phyloP scores from a whole-genome alignment of 2,797 vertebrate species.

The Thunnus albacares region DNA sequence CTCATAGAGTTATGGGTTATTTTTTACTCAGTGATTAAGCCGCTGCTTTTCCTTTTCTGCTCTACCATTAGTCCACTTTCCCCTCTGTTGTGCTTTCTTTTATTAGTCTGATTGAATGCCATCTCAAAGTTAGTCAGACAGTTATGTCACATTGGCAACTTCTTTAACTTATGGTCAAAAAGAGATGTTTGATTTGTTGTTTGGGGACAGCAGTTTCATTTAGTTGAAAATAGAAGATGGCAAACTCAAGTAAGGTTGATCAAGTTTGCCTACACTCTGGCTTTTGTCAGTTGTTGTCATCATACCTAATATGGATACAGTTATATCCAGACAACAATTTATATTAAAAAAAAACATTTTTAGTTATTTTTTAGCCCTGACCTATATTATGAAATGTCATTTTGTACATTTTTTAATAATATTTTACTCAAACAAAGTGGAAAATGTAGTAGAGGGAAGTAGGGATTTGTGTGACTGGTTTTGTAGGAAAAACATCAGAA shows the following conservation, averaged over 20 bases:
- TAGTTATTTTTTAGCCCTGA: background rate
- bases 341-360: background rate
- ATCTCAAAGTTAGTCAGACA: constrained; percentile 17
- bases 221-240: background rate
- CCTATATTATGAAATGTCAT: background rate
- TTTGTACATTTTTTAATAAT: background rate
- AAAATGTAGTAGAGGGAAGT: background rate
- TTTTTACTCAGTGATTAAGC: background rate
- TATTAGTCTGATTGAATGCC: background rate
- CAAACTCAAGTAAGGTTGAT: background rate
- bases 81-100: background rate
- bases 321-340: background rate
- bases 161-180: background rate
- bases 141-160: background rate
- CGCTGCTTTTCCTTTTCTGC: background rate
- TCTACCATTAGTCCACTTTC: background rate
- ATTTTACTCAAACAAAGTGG: background rate
- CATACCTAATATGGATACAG: background rate
- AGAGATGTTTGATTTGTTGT: background rate
- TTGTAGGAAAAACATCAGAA: no score
- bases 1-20: background rate
- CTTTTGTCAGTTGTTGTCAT: background rate
- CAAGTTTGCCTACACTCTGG: background rate
- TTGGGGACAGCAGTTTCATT: background rate
- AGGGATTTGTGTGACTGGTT: no score